Percentiles rank a stretch among this genome's conserved stretches.
phyloP scores from a whole-genome alignment of 2,113 vertebrate species.

The Nothobranchius kuhntae region DNA sequence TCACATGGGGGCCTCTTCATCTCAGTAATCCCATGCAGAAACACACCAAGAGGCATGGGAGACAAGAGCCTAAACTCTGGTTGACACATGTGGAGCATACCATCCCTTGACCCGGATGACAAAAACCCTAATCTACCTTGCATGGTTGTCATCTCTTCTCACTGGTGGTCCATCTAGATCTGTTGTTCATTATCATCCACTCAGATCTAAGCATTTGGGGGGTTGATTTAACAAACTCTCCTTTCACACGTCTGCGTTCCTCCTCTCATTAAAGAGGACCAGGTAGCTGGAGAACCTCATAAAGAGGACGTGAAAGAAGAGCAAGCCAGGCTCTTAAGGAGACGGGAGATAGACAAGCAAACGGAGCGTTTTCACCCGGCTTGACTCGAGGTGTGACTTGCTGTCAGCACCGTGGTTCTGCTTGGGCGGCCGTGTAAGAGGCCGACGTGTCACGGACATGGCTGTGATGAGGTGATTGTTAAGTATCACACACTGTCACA shows the following conservation, averaged over 20 bases:
- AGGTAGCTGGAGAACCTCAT: slow-evolving; percentile 5
- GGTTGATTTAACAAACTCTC: neutral
- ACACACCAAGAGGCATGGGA: slow-evolving; percentile 9
- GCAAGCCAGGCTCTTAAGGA: slow-evolving; percentile 26
- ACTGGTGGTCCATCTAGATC: slow-evolving; percentile 54
- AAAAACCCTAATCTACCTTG: slow-evolving; percentile 29
- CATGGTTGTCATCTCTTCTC: slow-evolving; percentile 48
- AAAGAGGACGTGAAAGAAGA: slow-evolving; percentile 12
- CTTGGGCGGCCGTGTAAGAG: slow-evolving; percentile 68
- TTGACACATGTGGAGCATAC: slow-evolving; percentile 53
- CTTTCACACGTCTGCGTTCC: neutral
- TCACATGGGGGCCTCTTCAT: slow-evolving; percentile 64
- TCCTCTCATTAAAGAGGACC: neutral
- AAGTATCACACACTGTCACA: slow-evolving; percentile 76
- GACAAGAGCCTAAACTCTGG: slow-evolving; percentile 55
- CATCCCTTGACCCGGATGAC: slow-evolving; percentile 40
- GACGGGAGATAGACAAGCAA: slow-evolving; percentile 48
- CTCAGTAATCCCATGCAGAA: slow-evolving; percentile 43
- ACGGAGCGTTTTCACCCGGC: slow-evolving; percentile 30
- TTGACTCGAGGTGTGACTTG: slow-evolving; percentile 60
- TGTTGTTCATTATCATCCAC: slow-evolving; percentile 11
- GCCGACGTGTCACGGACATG: slow-evolving; percentile 70
- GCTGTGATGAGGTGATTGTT: slow-evolving; percentile 79
- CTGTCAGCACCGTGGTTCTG: slow-evolving; percentile 77
- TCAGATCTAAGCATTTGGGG: neutral